Evolutionary conservation across 2,113 vertebrate genomes (phyloP).

Genomic region (Thunnus thynnus): DNA sequence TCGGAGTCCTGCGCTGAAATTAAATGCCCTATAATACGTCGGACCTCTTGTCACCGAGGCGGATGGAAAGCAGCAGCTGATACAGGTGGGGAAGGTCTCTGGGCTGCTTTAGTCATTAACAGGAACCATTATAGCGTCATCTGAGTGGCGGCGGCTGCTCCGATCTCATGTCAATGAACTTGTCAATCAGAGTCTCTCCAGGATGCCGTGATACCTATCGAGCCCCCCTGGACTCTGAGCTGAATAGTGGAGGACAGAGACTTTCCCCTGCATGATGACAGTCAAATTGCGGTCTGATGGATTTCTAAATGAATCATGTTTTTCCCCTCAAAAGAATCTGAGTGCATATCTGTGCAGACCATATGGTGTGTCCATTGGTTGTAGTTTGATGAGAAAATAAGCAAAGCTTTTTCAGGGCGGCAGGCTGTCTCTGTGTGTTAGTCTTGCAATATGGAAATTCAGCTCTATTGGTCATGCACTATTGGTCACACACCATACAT

Average conservation of each 20-base stretch:
- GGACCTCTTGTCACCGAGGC: constrained; percentile 65
- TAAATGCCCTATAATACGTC: constrained; percentile 72
- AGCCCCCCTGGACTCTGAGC: constrained; percentile 17
- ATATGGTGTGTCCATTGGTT: constrained; percentile 2
- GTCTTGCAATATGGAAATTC: constrained; percentile 34
- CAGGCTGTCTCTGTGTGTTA: constrained; percentile 23
- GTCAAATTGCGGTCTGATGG: constrained; percentile 20
- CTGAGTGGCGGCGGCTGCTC: constrained; percentile 21
- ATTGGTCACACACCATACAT: constrained; percentile 24
- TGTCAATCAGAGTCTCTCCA: constrained; percentile 67
- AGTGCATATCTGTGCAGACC: constrained; percentile 18
- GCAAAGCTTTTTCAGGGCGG: constrained; percentile 20
- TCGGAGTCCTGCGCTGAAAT: constrained; percentile 71
- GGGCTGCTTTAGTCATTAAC: constrained; percentile 69
- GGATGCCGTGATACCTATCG: constrained; percentile 44
- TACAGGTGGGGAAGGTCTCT: constrained; percentile 46
- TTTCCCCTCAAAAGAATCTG: constrained; percentile 21
- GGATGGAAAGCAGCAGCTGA: constrained; percentile 35
- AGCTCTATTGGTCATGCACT: constrained; percentile 12
- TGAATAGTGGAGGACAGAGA: constrained; percentile 9
- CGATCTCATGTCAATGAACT: constrained; percentile 54
- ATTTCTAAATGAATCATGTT: constrained; percentile 2
- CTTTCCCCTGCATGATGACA: background rate
- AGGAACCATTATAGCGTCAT: constrained; percentile 62
- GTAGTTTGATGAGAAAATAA: constrained; percentile 29